A percentile compares a stretch with the other conserved stretches of the same genome.
Evolutionary conservation across 2,113 vertebrate genomes (phyloP).

Genomic region (Prunella himalayana): DNA sequence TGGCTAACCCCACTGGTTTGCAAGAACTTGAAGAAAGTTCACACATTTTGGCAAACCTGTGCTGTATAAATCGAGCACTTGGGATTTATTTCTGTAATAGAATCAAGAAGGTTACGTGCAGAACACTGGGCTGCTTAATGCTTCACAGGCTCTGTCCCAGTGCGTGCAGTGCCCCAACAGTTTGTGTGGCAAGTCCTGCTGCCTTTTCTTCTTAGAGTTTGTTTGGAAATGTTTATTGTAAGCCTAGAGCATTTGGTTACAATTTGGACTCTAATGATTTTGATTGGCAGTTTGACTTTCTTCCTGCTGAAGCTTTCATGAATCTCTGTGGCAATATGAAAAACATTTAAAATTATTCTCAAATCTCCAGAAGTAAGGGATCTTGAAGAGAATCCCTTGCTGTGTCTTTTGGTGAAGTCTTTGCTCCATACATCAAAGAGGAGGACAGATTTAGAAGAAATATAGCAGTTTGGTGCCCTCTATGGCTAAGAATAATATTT

Average conservation of each 20-base stretch:
- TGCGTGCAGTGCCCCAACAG: not conserved
- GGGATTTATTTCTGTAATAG: slow-evolving; percentile 5
- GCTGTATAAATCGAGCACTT: not conserved
- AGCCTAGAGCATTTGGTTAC: not conserved
- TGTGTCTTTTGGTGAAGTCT: not conserved
- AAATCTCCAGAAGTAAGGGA: not conserved
- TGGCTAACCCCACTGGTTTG: not conserved
- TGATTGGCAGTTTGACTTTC: not conserved
- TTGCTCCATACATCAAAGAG: not conserved
- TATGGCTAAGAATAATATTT: slow-evolving; percentile 10
- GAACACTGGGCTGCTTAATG: not conserved
- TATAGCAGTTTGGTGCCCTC: slow-evolving; percentile 58
- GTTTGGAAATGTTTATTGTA: slow-evolving; percentile 14
- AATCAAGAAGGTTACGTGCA: not conserved
- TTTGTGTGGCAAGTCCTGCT: not conserved
- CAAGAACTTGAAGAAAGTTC: not conserved
- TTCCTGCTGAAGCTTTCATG: not conserved
- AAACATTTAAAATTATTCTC: not conserved
- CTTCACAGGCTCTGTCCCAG: not conserved
- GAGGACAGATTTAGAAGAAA: not conserved
- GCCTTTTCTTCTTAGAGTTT: not conserved
- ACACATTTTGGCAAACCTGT: slow-evolving; percentile 9
- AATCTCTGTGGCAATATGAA: not conserved
- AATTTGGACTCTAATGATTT: not conserved
- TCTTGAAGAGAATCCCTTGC: not conserved